Evolutionary conservation across 2,888 invertebrate species (phyloP), one percentile per base, ranked within the genome.

Genomic region (Sarcophaga rosellei): DNA sequence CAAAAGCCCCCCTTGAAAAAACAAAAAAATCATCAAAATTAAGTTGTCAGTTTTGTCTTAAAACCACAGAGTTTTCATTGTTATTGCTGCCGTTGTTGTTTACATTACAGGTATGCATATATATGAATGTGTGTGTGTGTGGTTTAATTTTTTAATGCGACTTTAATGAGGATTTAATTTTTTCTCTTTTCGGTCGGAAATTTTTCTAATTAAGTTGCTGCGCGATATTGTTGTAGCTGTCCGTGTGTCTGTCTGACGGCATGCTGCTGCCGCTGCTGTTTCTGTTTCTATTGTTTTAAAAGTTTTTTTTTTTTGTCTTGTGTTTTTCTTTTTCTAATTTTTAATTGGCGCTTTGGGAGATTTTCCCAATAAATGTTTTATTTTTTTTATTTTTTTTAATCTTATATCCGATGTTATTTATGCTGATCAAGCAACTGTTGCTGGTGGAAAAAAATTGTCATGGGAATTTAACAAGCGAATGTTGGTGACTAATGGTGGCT

Each of bases 361-460:
- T 66, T 83, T 77, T n/a, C 65, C 72, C 72, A 84, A 78, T 84
- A 84, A 86, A 84, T 35, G 35, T n/a, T 81, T 79, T 70, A 75
- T 12, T 8, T 57, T 72, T 44, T 25, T 3, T 2, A 23, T 25
- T 25, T 25, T 25, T 25, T 25, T 3, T 25, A 35, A 35, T 35
- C 35, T 35, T 35, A 4, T 35, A 8, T 20, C 23, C 47, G 77
- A 53, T 47, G 70, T 77, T 77, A 47, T 82, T 72, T 72, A 82
- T 82, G 77, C 66, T 82, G 82, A 82, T 82, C 65, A 17, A 75
- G 63, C 62, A 73, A 73, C 8, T 45, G 66, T 69, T 47, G 59
- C 65, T 68, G 59, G 45, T 59, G 57, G 47, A 89, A 89, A 90
- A 90, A 91, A 91, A 91, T 90, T 91, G 88, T 89, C 91, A 91